Evolutionary conservation across 2,113 vertebrate genomes (phyloP), one percentile per base, ranked within the genome.

Genomic region (Edolisoma coerulescens): DNA sequence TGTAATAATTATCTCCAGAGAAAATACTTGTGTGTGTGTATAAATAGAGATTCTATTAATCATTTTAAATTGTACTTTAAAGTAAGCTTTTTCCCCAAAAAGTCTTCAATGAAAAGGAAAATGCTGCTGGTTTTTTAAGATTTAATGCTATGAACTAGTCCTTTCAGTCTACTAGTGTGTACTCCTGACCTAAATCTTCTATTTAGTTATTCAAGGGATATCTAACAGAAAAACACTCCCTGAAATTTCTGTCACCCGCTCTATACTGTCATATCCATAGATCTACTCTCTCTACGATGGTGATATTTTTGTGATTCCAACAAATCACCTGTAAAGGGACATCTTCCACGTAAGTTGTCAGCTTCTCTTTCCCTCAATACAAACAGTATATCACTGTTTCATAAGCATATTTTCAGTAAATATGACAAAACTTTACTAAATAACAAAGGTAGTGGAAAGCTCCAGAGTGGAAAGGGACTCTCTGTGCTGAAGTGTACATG

Each of bases 1-100:
- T 94, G 68, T 87, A 95, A 89, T 95, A 80, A 84, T 90, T 89
- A 93, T 77, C 84, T 84, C n/a, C 37, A 69, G 52, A 88, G 61
- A 67, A 97, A 94, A 95, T 91, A 94, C 86, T 90, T 78, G 1
- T 54, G 2, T 27, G 16, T 26, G 1, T 41, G 35, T 44, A 39
- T 49, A 91, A 75, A 74, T 14, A 80, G 18, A 52, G 3, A 57
- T 21, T 6, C 1, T 2, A 1, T 39, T 16, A 77, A 27, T 53
- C 2, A 74, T 74, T 69, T 90, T 28, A 57, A 50, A 45, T 20
- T 45, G 10, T 59, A 49, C 49, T 77, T 49, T 50, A 64, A 47
- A 88, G 24, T 41, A 69, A 70, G 1, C 0, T 42, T 44, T 79
- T 45, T 57, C 12, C 33, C 9, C 1, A 1, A 2, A n/a, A 83